Percentiles rank a stretch among this genome's conserved stretches.
phyloP scores from a whole-genome alignment of 1,140 invertebrate genomes.

The Scylla paramamosain region DNA sequence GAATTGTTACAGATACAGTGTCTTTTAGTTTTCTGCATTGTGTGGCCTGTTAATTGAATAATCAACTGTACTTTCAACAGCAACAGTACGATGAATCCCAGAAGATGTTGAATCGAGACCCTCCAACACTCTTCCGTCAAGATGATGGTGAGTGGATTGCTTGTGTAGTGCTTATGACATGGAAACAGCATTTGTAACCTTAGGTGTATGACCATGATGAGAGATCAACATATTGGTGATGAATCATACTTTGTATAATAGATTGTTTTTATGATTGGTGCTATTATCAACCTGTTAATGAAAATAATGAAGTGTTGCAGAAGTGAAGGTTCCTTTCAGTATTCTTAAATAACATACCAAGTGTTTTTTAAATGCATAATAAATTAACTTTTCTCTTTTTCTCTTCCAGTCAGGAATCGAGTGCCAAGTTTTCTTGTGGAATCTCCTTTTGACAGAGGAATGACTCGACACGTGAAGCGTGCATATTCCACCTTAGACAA shows the following conservation, averaged over 20 bases:
- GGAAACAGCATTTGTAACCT: not conserved
- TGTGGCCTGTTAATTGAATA: not conserved
- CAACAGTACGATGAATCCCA: slow-evolving; percentile 77
- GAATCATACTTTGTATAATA: no score
- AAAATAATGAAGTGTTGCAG: no score
- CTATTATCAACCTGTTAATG: no score
- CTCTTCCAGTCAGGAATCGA: slow-evolving; percentile 79
- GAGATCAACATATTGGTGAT: no score
- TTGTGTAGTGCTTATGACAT: not conserved
- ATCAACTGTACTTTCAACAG: slow-evolving; percentile 28
- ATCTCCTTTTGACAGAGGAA: slow-evolving; percentile 88
- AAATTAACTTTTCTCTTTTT: not conserved
- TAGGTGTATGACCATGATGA: not conserved
- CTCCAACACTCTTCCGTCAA: slow-evolving; percentile 71
- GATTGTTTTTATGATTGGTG: no score
- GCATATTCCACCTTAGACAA: slow-evolving; percentile 89
- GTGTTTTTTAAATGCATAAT: not conserved
- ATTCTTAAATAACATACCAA: no score
- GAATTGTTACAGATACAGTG: no score
- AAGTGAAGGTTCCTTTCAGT: not conserved
- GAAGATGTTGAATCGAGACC: slow-evolving; percentile 79
- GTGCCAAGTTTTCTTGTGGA: slow-evolving; percentile 88
- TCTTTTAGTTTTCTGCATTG: no score
- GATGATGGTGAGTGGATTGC: slow-evolving; percentile 83
- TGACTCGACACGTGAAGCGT: slow-evolving; percentile 89